Evolutionary conservation across 2,113 vertebrate species (phyloP).

Genomic region (Oncorhynchus tshawytscha): DNA sequence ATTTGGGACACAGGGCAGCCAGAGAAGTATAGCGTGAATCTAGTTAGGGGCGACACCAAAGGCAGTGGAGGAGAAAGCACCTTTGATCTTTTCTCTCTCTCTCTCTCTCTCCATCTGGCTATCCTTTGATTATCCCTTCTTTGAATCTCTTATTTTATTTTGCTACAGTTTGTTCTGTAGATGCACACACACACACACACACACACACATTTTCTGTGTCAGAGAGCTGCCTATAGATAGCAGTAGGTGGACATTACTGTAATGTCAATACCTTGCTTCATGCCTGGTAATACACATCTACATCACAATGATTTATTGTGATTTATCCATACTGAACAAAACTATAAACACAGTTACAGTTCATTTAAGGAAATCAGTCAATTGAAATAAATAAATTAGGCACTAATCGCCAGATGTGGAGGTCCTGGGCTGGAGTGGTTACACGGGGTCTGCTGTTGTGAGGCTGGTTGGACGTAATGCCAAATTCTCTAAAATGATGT

Average conservation of each 20-base stretch:
- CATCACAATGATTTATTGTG: not conserved
- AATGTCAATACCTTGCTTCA: not conserved
- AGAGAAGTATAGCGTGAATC: not conserved
- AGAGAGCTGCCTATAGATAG: constrained; percentile 41
- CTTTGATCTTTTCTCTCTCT: not conserved
- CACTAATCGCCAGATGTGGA: too few relatives aligned
- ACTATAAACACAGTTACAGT: too few relatives aligned
- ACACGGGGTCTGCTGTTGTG: too few relatives aligned
- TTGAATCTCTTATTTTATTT: not conserved
- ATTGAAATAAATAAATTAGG: too few relatives aligned
- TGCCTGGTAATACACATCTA: not conserved
- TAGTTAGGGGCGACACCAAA: not conserved
- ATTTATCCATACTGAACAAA: not conserved
- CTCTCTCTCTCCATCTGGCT: not conserved
- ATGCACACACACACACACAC: not conserved
- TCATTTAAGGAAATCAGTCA: too few relatives aligned
- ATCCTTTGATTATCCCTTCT: not conserved
- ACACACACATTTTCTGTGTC: constrained; percentile 12
- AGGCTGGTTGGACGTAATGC: too few relatives aligned
- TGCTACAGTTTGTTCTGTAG: not conserved
- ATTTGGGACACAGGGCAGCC: too few relatives aligned
- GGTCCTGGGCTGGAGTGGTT: too few relatives aligned
- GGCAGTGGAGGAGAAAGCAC: not conserved
- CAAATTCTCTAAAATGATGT: too few relatives aligned
- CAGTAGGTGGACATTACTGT: constrained; percentile 47